Conservation (phyloP, 2,113 vertebrate species). For the Cephalopholis sonnerati region DNA sequence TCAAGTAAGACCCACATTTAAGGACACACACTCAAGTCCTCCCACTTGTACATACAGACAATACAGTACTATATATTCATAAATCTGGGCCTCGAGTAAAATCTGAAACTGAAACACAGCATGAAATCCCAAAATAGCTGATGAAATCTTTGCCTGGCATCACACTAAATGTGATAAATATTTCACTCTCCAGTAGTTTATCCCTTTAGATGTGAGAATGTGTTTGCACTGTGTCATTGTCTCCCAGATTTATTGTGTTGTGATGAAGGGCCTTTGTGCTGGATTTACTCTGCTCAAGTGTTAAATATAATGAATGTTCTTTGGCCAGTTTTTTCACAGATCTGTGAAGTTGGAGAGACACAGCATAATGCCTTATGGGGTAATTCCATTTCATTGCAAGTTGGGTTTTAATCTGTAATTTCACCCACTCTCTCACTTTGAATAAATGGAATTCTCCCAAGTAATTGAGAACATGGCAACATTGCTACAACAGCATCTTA, state of each 20-base stretch:
- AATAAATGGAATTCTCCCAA: neutral
- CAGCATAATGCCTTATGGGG: no score
- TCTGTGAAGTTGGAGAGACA: neutral
- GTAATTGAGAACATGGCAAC: neutral
- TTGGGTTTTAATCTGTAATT: neutral
- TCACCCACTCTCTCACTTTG: neutral
- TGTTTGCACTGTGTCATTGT: neutral
- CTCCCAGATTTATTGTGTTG: neutral
- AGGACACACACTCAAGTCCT: neutral
- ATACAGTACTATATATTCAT: neutral
- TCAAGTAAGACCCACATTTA: neutral
- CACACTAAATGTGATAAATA: conserved; percentile 14
- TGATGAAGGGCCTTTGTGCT: neutral
- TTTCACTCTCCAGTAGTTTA: neutral
- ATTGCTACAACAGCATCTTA: no score
- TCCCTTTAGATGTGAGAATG: conserved; percentile 3
- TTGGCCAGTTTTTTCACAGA: neutral
- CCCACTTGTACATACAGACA: neutral
- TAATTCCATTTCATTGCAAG: neutral
- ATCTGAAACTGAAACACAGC: neutral
- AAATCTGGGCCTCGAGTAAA: neutral
- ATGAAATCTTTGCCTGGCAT: neutral
- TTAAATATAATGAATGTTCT: neutral
- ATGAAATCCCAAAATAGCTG: conserved; percentile 19
- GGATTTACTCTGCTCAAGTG: neutral